Conservation (phyloP, 2,888 invertebrate genomes). For the Melinopterus prodromus region DNA sequence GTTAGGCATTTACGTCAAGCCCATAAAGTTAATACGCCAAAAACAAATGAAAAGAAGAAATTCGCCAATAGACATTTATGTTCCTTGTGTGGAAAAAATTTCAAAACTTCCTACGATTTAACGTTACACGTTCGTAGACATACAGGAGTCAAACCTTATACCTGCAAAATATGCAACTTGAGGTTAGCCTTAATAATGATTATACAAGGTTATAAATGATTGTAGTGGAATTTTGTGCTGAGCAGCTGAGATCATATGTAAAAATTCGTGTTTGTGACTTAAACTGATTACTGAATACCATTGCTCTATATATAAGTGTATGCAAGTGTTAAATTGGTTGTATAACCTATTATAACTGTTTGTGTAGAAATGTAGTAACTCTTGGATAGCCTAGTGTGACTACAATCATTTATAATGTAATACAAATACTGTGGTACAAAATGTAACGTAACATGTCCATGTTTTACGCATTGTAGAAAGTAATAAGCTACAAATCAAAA, state of each 20-base stretch:
- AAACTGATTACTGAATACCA: too few relatives aligned
- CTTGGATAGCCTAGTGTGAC: too few relatives aligned
- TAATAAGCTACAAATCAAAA: too few relatives aligned
- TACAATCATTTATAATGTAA: too few relatives aligned
- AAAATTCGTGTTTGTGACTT: too few relatives aligned
- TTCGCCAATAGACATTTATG: constrained; percentile 47
- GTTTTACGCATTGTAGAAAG: too few relatives aligned
- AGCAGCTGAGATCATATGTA: neutral
- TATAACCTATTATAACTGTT: too few relatives aligned
- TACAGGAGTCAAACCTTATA: constrained; percentile 49
- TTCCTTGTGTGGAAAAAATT: constrained; percentile 52
- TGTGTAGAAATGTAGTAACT: too few relatives aligned
- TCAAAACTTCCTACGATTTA: constrained; percentile 50
- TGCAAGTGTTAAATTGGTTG: too few relatives aligned
- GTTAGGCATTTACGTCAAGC: constrained; percentile 46
- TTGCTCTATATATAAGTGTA: too few relatives aligned
- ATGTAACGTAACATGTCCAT: too few relatives aligned
- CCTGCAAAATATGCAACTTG: constrained; percentile 49
- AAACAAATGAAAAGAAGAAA: constrained; percentile 34
- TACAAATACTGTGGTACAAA: too few relatives aligned
- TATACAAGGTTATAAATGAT: neutral
- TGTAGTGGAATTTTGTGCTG: neutral
- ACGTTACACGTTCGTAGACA: constrained; percentile 51
- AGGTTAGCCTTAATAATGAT: constrained; percentile 42
- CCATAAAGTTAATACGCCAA: constrained; percentile 38